These are phyloP conservation scores for Siphlonurus alternatus DNA, from an alignment of 2,888 invertebrate genomes.

Conservation along the genomic window DNA sequence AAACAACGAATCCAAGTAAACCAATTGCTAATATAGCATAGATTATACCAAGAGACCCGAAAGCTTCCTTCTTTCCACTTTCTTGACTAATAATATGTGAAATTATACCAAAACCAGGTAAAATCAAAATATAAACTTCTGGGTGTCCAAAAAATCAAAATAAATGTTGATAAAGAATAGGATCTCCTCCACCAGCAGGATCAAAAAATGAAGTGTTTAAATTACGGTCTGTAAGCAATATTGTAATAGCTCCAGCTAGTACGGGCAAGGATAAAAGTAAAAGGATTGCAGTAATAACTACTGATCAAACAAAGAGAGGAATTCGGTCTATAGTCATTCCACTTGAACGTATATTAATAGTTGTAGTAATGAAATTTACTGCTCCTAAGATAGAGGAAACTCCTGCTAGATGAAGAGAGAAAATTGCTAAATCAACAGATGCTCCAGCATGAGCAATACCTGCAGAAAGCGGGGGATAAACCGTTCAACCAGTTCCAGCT, in stretches of 20 bases:
- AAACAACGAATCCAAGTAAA: conserved; percentile 65
- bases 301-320: conserved; percentile 57
- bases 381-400: conserved; percentile 56
- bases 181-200: conserved; percentile 61
- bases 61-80: conserved; percentile 56
- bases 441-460: conserved; percentile 44
- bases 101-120: conserved; percentile 67
- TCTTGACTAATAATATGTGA: conserved; percentile 60
- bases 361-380: conserved; percentile 63
- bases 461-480: conserved; percentile 51
- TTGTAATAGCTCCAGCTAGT: conserved; percentile 62
- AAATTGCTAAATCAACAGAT: conserved; percentile 59
- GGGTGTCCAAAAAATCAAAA: conserved; percentile 82
- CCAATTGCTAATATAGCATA: conserved; percentile 75
- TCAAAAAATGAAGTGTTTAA: conserved; percentile 69
- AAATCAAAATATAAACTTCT: conserved; percentile 74
- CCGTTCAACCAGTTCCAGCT: conserved; percentile 61
- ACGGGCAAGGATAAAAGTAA: conserved; percentile 54
- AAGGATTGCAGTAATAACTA: conserved; percentile 45
- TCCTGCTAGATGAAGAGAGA: conserved; percentile 57
- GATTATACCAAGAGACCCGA: conserved; percentile 56
- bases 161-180: conserved; percentile 64
- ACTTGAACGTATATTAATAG: conserved; percentile 48
- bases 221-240: conserved; percentile 62
- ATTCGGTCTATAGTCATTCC: conserved; percentile 44